phyloP scores from a whole-genome alignment of 2,113 vertebrate species.

The Calypte anna region DNA sequence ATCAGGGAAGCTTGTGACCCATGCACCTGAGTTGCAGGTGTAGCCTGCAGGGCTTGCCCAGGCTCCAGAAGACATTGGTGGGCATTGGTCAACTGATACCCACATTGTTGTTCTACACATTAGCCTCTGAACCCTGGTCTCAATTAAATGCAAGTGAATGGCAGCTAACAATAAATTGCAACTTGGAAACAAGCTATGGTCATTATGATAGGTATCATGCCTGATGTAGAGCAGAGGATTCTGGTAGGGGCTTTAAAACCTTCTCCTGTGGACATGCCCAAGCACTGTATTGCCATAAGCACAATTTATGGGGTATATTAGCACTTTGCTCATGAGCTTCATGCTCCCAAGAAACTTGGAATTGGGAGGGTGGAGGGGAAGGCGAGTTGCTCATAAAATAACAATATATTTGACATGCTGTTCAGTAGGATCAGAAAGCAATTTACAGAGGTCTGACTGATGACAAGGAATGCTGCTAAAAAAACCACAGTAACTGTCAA shows the following conservation, averaged over 20 bases:
- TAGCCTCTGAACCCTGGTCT: neutral
- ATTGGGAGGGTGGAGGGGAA: neutral
- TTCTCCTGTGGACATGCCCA: neutral
- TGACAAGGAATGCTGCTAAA: conserved; percentile 44
- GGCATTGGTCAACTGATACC: neutral
- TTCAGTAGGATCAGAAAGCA: conserved; percentile 45
- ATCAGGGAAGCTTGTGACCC: neutral
- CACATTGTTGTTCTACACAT: neutral
- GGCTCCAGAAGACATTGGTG: neutral
- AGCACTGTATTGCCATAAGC: neutral
- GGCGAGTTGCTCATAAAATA: conserved; percentile 52
- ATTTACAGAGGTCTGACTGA: conserved; percentile 42
- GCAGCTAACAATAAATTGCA: neutral
- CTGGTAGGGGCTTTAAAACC: conserved; percentile 6
- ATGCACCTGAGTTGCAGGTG: neutral
- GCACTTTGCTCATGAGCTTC: conserved; percentile 3
- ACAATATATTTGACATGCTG: conserved; percentile 31
- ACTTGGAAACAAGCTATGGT: neutral
- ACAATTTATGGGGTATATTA: conserved; percentile 2
- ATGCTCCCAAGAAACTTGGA: conserved; percentile 24
- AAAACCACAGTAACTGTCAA: conserved; percentile 46
- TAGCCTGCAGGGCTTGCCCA: neutral
- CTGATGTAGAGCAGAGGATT: neutral
- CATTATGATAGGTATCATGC: neutral
- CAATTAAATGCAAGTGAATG: conserved; percentile 6